Conservation (phyloP, 2,113 vertebrate genomes). For the Erinaceus europaeus region DNA sequence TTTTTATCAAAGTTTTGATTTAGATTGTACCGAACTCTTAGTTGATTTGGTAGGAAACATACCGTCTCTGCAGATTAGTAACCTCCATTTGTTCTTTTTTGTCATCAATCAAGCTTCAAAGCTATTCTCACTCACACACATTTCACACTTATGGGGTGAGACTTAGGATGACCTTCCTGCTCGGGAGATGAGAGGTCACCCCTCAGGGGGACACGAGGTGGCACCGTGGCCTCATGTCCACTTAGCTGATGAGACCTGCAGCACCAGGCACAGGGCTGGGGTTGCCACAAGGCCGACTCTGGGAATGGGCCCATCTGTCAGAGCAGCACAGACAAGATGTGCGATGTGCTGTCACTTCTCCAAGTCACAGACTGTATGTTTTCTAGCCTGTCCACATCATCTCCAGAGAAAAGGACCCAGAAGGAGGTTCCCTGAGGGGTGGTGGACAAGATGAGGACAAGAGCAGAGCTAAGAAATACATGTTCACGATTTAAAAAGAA, state of each 20-base stretch:
- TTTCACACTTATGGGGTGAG: neutral
- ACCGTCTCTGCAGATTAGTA: neutral
- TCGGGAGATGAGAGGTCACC: accelerated
- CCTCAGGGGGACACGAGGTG: neutral
- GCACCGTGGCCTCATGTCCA: accelerated
- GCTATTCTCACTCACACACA: neutral
- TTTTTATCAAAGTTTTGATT: neutral
- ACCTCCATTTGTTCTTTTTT: neutral
- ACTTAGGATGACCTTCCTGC: neutral
- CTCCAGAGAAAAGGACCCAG: neutral
- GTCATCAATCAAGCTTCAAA: neutral
- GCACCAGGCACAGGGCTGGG: accelerated
- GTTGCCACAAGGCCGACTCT: neutral
- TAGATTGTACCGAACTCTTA: neutral
- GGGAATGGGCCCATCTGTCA: neutral
- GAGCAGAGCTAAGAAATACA: neutral
- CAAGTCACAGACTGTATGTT: neutral
- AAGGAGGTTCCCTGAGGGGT: neutral
- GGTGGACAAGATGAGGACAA: neutral
- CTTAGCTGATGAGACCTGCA: accelerated
- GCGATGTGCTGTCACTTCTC: neutral
- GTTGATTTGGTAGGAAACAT: neutral
- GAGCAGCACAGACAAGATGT: neutral
- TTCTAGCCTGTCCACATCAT: too few species aligned
- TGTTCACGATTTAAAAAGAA: neutral